phyloP scores from a whole-genome alignment of 2,797 vertebrate genomes.

The Myotis myotis region DNA sequence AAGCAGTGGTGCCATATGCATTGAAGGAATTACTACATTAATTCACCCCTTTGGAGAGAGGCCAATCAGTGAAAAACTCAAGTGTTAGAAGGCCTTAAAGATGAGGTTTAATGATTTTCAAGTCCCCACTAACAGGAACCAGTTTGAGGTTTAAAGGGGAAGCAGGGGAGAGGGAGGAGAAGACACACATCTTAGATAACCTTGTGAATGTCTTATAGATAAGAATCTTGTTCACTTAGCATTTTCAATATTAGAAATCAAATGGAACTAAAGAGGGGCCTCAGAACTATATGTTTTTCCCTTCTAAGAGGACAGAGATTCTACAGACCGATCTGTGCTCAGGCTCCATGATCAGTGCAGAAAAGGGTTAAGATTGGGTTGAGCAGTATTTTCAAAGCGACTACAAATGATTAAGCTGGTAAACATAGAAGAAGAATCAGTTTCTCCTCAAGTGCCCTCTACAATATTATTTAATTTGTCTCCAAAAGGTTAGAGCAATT shows the following conservation, averaged over 20 bases:
- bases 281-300: conserved; percentile 20
- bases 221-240: conserved; percentile 50
- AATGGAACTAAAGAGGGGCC: neutral
- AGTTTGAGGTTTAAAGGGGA: neutral
- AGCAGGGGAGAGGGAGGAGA: neutral
- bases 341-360: neutral
- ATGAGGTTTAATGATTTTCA: conserved; percentile 22
- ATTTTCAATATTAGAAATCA: conserved; percentile 53
- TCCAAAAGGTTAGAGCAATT: neutral
- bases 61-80: neutral
- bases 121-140: neutral
- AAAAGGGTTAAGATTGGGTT: neutral
- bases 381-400: neutral
- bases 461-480: neutral
- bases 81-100: neutral
- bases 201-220: conserved; percentile 44
- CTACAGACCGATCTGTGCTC: neutral
- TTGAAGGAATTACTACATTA: neutral
- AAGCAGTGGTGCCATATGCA: neutral
- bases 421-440: neutral
- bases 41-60: neutral
- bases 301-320: neutral
- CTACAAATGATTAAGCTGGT: conserved; percentile 3
- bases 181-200: neutral
- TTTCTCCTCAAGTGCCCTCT: neutral